phyloP scores from a whole-genome alignment of 35 echinoderm and acorn worm species.

The Lytechinus pictus region DNA sequence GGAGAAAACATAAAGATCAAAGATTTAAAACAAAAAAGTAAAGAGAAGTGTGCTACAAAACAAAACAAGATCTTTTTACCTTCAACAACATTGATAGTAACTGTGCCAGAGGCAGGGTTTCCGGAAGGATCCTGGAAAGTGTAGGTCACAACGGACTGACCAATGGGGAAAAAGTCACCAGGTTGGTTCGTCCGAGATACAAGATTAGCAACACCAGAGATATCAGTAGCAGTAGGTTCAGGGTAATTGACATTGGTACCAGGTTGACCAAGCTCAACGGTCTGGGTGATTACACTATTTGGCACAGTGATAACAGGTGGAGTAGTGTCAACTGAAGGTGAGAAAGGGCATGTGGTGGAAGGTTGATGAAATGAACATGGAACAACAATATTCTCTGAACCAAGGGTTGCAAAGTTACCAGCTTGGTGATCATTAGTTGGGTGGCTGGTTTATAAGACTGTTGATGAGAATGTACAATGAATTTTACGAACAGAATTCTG shows the following conservation, averaged over 20 bases:
- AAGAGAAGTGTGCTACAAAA: no score
- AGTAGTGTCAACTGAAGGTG: background rate
- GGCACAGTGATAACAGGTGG: conserved; percentile 40
- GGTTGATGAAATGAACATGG: no score
- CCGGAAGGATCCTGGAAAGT: background rate
- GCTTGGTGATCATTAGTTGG: no score
- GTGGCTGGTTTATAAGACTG: no score
- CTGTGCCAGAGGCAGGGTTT: background rate
- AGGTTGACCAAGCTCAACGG: conserved; percentile 46
- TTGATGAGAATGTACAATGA: no score
- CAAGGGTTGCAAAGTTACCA: no score
- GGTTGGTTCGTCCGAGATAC: background rate
- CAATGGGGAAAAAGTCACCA: background rate
- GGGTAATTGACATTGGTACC: conserved; percentile 27
- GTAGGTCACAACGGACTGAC: background rate
- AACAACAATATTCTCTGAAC: no score
- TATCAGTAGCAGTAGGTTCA: conserved; percentile 70
- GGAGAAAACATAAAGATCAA: no score
- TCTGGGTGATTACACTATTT: background rate
- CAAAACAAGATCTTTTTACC: background rate
- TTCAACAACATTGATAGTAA: conserved; percentile 33
- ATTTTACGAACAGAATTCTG: no score
- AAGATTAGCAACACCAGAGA: conserved; percentile 57
- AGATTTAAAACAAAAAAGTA: no score
- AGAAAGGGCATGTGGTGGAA: no score